These are phyloP conservation scores for Delphinus delphis DNA, from an alignment of 2,113 vertebrate species.

Conservation along the genomic window DNA sequence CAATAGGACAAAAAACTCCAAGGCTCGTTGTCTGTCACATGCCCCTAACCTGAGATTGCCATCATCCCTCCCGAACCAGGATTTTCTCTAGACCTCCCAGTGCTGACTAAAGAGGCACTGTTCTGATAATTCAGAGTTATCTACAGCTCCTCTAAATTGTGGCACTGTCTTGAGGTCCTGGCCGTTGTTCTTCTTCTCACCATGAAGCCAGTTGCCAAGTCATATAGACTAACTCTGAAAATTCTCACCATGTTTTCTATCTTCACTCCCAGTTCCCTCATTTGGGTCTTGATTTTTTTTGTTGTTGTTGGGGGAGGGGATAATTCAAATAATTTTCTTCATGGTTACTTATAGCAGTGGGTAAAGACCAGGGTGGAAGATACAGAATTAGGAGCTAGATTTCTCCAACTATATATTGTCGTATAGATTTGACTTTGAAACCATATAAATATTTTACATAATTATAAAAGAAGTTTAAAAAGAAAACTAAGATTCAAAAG, in stretches of 20 bases:
- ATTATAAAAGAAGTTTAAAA: not conserved
- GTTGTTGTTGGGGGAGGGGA: not conserved
- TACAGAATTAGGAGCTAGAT: not conserved
- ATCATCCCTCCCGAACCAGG: not conserved
- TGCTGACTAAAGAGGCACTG: not conserved
- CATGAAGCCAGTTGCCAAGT: not conserved
- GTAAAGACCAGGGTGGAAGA: not conserved
- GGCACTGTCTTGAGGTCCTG: not conserved
- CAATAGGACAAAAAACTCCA: not conserved
- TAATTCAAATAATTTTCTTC: not conserved
- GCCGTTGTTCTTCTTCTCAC: not conserved
- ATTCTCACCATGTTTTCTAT: not conserved
- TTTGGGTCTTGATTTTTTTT: not conserved
- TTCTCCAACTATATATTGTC: not conserved
- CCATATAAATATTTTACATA: not conserved
- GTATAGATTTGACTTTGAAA: not conserved
- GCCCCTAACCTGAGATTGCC: not conserved
- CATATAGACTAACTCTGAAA: not conserved
- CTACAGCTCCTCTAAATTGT: not conserved
- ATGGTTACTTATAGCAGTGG: not conserved
- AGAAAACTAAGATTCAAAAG: not conserved
- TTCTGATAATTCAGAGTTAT: not conserved
- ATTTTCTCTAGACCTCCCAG: not conserved
- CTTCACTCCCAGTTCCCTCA: not conserved
- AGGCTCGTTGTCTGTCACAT: accelerated